A percentile compares a stretch with the other conserved stretches of the same genome.
These are phyloP conservation scores for Mormyrus hasselquistii DNA, from an alignment of 2,797 vertebrate species.

Conservation along the genomic window DNA sequence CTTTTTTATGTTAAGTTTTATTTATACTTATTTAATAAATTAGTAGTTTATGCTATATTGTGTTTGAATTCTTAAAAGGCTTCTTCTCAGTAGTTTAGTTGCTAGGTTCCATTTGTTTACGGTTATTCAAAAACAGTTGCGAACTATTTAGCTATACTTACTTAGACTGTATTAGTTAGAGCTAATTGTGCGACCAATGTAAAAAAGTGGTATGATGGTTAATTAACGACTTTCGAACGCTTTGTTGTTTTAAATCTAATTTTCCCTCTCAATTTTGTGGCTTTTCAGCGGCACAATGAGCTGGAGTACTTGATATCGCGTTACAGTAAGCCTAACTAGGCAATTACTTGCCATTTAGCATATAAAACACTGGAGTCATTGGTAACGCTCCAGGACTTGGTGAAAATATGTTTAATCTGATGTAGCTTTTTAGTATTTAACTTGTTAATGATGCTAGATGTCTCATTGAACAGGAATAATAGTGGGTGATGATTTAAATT, in stretches of 20 bases:
- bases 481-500: neutral
- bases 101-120: constrained; percentile 32
- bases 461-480: neutral
- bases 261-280: neutral
- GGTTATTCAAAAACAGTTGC: constrained; percentile 23
- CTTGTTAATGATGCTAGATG: neutral
- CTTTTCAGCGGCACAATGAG: neutral
- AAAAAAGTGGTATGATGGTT: neutral
- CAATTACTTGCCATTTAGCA: neutral
- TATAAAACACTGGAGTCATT: neutral
- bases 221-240: neutral
- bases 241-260: neutral
- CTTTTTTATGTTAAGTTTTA: neutral
- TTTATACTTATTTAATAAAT: neutral
- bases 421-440: neutral
- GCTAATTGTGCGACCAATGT: neutral
- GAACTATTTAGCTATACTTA: neutral
- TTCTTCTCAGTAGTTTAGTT: constrained; percentile 13
- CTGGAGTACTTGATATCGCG: neutral
- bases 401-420: neutral
- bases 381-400: neutral
- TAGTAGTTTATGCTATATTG: neutral
- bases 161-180: neutral
- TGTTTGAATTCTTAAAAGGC: constrained; percentile 8
- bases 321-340: neutral